Conservation (phyloP, 2,888 invertebrate genomes). For the Drosophila affinis region DNA sequence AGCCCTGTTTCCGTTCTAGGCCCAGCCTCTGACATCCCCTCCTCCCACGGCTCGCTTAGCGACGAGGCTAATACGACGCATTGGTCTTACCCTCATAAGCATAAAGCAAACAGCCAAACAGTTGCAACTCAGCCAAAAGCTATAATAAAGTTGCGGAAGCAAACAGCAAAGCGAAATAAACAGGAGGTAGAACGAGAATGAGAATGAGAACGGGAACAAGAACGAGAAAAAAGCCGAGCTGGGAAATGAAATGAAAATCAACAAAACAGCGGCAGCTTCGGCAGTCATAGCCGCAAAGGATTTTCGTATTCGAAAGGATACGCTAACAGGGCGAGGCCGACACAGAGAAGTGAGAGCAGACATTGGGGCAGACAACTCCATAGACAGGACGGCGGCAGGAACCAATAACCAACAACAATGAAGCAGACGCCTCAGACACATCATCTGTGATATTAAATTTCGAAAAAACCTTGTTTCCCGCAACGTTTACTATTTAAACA, state of each 20-base stretch:
- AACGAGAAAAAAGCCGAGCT: slow-evolving; percentile 25
- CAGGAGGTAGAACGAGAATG: slow-evolving; percentile 36
- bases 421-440: slow-evolving; percentile 27
- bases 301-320: slow-evolving; percentile 54
- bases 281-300: slow-evolving; percentile 51
- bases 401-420: slow-evolving; percentile 21
- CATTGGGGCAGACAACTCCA: slow-evolving; percentile 58
- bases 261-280: slow-evolving; percentile 46
- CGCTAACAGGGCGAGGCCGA: slow-evolving; percentile 23
- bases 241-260: slow-evolving; percentile 76
- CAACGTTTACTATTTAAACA: slow-evolving; percentile 74
- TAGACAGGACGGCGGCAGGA: slow-evolving; percentile 64
- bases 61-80: slow-evolving; percentile 67
- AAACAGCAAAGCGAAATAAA: slow-evolving; percentile 71
- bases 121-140: slow-evolving; percentile 77
- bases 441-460: slow-evolving; percentile 78
- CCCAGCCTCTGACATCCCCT: background rate
- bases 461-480: slow-evolving; percentile 45
- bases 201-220: slow-evolving; percentile 20
- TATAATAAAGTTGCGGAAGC: slow-evolving; percentile 79
- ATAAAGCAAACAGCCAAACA: slow-evolving; percentile 74
- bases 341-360: slow-evolving; percentile 54
- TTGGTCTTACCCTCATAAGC: slow-evolving; percentile 74
- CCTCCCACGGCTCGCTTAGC: slow-evolving; percentile 6
- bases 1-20: slow-evolving; percentile 30